A percentile compares a stretch with the other conserved stretches of the same genome.
Evolutionary conservation across 2,797 vertebrate genomes (phyloP).

Genomic region (Saxicola maurus): DNA sequence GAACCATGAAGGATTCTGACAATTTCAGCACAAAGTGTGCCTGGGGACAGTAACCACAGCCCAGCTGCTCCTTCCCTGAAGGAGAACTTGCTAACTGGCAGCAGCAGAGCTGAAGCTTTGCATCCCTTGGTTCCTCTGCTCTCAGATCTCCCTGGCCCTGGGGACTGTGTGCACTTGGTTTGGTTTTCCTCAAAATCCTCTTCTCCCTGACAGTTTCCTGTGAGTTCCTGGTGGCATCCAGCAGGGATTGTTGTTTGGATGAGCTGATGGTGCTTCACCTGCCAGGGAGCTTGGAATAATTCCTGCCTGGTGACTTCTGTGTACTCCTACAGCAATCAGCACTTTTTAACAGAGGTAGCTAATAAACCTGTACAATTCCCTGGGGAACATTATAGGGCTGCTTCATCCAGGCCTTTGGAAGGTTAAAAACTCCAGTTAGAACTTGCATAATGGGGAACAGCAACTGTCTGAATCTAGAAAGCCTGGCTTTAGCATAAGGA

Average conservation of each 20-base stretch:
- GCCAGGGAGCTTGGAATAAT: background rate
- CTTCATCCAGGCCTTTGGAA: background rate
- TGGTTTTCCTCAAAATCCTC: background rate
- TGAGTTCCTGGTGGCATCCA: background rate
- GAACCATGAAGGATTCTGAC: background rate
- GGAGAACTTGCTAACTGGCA: background rate
- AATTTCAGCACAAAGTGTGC: background rate
- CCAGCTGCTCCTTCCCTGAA: background rate
- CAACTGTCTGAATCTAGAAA: background rate
- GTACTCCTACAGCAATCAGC: background rate
- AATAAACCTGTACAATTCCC: background rate
- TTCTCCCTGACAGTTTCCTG: background rate
- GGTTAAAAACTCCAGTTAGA: background rate
- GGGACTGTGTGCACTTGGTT: background rate
- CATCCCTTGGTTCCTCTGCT: background rate
- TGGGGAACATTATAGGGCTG: background rate
- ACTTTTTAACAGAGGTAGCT: background rate
- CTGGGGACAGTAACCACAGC: background rate
- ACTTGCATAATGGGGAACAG: background rate
- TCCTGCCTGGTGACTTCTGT: background rate
- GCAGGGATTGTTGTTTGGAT: background rate
- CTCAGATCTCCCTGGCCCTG: background rate
- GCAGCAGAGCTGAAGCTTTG: background rate
- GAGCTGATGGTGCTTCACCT: background rate
- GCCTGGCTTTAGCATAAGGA: background rate